phyloP scores from a whole-genome alignment of 2,888 invertebrate genomes.

The Acanthosepion lycidas region DNA sequence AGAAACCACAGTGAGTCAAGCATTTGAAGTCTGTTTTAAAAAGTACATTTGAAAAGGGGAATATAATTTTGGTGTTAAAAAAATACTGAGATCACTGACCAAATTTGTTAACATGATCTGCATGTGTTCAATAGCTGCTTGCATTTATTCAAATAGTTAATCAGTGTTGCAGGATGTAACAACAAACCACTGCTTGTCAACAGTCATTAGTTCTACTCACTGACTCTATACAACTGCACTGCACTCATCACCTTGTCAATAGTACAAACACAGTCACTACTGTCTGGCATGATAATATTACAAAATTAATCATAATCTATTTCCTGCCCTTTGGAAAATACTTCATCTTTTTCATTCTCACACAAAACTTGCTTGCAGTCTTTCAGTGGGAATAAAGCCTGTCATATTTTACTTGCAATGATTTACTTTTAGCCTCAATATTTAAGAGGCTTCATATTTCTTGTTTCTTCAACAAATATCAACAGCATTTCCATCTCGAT shows the following conservation, averaged over 20 bases:
- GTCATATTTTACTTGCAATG: not conserved
- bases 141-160: slow-evolving; percentile 39
- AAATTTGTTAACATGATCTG: not conserved
- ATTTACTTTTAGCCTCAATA: no score
- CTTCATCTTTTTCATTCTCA: not conserved
- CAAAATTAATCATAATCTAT: slow-evolving; percentile 41
- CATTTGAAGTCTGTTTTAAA: no score
- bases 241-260: slow-evolving; percentile 24
- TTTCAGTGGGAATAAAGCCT: slow-evolving; percentile 34
- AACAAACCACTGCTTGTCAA: slow-evolving; percentile 39
- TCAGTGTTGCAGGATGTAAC: slow-evolving; percentile 4
- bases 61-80: not conserved
- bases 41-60: not conserved
- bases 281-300: slow-evolving; percentile 34
- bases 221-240: not conserved
- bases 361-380: slow-evolving; percentile 40
- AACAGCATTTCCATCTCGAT: no score
- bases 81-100: slow-evolving; percentile 23
- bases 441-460: no score
- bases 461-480: no score
- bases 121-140: not conserved
- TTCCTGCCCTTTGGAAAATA: slow-evolving; percentile 36
- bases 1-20: no score
- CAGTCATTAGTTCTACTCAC: slow-evolving; percentile 8
- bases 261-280: slow-evolving; percentile 13